phyloP scores from a whole-genome alignment of 1,140 invertebrate genomes.

The Magallana ariakensis region DNA sequence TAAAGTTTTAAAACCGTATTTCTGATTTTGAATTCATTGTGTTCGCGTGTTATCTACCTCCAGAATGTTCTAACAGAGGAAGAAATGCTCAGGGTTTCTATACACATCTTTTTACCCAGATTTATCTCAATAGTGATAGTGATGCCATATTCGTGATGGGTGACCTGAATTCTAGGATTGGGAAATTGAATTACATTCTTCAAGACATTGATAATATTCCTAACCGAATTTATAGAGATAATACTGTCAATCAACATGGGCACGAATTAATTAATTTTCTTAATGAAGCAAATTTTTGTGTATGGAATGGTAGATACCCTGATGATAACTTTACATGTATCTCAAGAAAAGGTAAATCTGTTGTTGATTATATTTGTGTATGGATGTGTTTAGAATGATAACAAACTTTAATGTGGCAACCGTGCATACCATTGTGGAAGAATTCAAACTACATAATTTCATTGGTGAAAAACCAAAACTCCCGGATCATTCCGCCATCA shows the following conservation, averaged over 20 bases:
- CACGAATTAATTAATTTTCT: constrained; percentile 49
- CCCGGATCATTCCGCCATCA: constrained; percentile 46
- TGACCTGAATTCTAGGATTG: constrained; percentile 29
- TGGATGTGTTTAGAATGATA: constrained; percentile 40
- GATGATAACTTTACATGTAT: constrained; percentile 39
- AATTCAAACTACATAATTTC: constrained; percentile 34
- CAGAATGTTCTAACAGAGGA: no score
- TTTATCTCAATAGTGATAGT: no score
- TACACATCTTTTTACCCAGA: no score
- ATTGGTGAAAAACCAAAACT: constrained; percentile 46
- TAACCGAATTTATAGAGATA: constrained; percentile 5
- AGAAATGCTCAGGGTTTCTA: no score
- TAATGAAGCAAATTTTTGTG: constrained; percentile 50
- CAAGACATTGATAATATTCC: constrained; percentile 19
- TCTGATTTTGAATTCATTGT: no score
- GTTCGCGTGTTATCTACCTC: no score
- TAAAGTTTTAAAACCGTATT: no score
- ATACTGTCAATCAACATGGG: constrained; percentile 57
- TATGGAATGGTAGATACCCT: constrained; percentile 43
- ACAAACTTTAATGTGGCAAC: not conserved
- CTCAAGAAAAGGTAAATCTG: constrained; percentile 40
- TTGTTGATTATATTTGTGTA: constrained; percentile 38
- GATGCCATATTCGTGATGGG: no score
- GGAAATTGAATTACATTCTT: constrained; percentile 23
- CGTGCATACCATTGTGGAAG: constrained; percentile 37